Conservation (phyloP, 2,797 vertebrate species). For the Leptatherina wallacei region DNA sequence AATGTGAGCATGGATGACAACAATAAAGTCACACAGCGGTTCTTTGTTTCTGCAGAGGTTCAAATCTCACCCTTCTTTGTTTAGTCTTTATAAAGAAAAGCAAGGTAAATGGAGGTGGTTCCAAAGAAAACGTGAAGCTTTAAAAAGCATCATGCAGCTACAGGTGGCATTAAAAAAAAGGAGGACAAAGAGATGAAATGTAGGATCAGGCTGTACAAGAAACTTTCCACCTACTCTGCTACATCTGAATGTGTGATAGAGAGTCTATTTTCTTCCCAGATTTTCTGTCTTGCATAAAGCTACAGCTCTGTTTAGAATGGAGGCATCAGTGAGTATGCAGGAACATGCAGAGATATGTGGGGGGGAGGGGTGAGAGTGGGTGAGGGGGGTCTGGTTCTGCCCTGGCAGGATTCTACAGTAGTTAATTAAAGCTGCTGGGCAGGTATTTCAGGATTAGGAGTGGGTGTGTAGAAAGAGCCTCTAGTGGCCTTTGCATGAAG, state of each 20-base stretch:
- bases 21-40: neutral
- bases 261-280: conserved; percentile 65
- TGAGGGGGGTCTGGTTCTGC: conserved; percentile 21
- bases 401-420: conserved; percentile 47
- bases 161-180: conserved; percentile 56
- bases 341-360: conserved; percentile 10
- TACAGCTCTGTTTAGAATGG: conserved; percentile 47
- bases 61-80: conserved; percentile 12
- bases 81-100: conserved; percentile 31
- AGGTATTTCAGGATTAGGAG: conserved; percentile 71
- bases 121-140: conserved; percentile 44
- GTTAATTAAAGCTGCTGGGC: conserved; percentile 66
- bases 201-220: conserved; percentile 58
- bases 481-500: conserved; percentile 31
- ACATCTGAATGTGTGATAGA: conserved; percentile 67
- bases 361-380: neutral
- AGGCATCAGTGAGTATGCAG: conserved; percentile 39
- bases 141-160: conserved; percentile 43
- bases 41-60: neutral
- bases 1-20: neutral
- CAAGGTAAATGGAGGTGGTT: conserved; percentile 46
- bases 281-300: conserved; percentile 54
- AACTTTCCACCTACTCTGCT: conserved; percentile 68
- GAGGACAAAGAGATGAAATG: conserved; percentile 57
- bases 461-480: conserved; percentile 45